Evolutionary conservation across 92 coral and sea anemone genomes (phyloP), one percentile per base, ranked within the genome.

Genomic region (Pocillopora meandrina): DNA sequence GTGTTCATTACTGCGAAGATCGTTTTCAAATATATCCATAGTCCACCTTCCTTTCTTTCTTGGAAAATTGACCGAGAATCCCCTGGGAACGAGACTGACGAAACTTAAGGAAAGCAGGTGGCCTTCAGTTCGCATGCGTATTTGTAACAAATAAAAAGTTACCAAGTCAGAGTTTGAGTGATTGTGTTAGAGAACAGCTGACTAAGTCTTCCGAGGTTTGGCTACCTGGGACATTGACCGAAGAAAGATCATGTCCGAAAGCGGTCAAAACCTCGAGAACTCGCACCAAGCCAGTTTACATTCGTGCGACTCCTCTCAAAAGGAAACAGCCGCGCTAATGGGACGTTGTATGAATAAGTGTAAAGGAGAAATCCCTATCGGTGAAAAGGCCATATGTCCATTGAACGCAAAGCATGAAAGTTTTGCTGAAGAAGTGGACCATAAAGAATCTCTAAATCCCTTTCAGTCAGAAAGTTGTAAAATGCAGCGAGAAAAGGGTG

Each of bases 171-270:
- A 89, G 84, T 77, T 87, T 91, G 98, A 92, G 90, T 94, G 98
- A 94, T 94, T 94, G 86, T 91, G 92, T 89, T 87, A 78, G 92
- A 83, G 97, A 94, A 94, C 98, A 94, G 98, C 98, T 94, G 98
- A 94, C 90, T 85, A 76, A 58, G 79, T 84, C 59, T 89, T 86
- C 80, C 92, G 90, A 85, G 86, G 77, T 85, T 94, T 93, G 80
- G 79, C 85, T 90, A 79, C 90, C 92, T 87, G 93, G 95, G 91
- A 87, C 89, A 82, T 88, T 88, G 89, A 85, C 90, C 78, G 72
- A 90, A 89, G 85, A 92, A 84, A 84, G 89, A 94, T 82, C 84
- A 94, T 94, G 98, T 92, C 85, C 73, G 95, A 92, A 77, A 92
- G 89, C 89, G 93, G 90, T 75, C 92, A 94, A 77, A 93, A 90